Evolutionary conservation across 35 echinoderm and acorn worm genomes (phyloP).

Genomic region (Nesometra sesokonis): DNA sequence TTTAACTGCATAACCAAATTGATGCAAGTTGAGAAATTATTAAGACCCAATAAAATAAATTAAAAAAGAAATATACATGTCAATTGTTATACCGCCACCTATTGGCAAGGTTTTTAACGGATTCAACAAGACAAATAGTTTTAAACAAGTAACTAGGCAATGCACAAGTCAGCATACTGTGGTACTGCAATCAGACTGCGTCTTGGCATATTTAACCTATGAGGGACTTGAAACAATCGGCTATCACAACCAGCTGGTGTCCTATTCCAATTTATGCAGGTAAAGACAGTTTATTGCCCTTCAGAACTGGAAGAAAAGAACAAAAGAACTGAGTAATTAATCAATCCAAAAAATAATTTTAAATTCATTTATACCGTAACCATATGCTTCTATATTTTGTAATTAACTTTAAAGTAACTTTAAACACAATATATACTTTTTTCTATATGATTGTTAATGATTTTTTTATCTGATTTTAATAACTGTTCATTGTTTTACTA

Average conservation of each 20-base stretch:
- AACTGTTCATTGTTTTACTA: too few species aligned
- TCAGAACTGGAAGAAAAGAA: constrained; percentile 56
- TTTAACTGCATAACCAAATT: neutral
- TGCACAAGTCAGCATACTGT: neutral
- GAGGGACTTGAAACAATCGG: too few species aligned
- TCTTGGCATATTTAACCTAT: too few species aligned
- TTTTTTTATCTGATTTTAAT: too few species aligned
- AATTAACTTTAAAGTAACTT: too few species aligned
- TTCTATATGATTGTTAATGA: too few species aligned
- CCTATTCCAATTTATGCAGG: constrained; percentile 44
- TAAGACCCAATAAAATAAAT: neutral
- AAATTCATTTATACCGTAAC: too few species aligned
- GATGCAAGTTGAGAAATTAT: neutral
- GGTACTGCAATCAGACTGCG: neutral
- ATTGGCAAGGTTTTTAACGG: neutral
- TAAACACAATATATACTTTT: too few species aligned
- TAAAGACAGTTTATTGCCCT: constrained; percentile 79
- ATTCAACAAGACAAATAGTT: neutral
- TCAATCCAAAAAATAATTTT: too few species aligned
- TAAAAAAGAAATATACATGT: neutral
- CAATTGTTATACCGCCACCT: neutral
- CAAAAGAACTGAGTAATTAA: too few species aligned
- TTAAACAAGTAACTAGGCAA: neutral
- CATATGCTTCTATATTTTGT: too few species aligned
- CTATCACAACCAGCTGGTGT: too few species aligned